Conservation (phyloP, 2,113 vertebrate genomes). For the Mus spicilegus region DNA sequence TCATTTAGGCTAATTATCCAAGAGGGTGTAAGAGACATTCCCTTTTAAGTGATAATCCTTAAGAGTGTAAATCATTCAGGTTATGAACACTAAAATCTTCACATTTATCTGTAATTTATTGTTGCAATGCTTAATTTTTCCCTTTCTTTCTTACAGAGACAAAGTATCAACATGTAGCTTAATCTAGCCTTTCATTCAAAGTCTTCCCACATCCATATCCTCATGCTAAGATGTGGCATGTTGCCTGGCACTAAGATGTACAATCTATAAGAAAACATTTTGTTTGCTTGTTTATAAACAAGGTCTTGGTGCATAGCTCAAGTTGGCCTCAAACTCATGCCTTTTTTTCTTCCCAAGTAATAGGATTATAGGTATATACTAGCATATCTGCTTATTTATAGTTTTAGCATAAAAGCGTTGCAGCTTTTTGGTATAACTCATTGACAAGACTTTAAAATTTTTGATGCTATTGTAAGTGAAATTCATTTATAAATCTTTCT, state of each 20-base stretch:
- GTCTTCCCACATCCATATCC: background rate
- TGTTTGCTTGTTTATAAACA: background rate
- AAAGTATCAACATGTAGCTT: background rate
- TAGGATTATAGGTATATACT: background rate
- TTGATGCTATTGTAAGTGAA: background rate
- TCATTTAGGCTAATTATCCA: background rate
- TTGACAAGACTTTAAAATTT: background rate
- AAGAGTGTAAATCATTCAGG: background rate
- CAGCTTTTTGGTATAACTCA: background rate
- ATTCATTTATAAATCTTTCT: background rate
- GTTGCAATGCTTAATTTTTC: background rate
- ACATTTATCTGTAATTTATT: background rate
- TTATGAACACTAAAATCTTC: background rate
- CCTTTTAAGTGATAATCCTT: background rate
- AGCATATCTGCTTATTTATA: background rate
- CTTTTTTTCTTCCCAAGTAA: background rate
- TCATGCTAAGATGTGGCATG: background rate
- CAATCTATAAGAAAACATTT: background rate
- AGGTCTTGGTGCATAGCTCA: background rate
- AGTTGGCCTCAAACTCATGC: background rate
- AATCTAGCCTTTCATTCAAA: background rate
- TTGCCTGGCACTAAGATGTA: background rate
- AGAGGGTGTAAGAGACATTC: background rate
- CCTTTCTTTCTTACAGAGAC: background rate
- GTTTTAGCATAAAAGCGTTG: background rate